A percentile compares a stretch with the other conserved stretches of the same genome.
phyloP scores from a whole-genome alignment of 2,797 vertebrate genomes.

The Dendrocincla tyrannina region DNA sequence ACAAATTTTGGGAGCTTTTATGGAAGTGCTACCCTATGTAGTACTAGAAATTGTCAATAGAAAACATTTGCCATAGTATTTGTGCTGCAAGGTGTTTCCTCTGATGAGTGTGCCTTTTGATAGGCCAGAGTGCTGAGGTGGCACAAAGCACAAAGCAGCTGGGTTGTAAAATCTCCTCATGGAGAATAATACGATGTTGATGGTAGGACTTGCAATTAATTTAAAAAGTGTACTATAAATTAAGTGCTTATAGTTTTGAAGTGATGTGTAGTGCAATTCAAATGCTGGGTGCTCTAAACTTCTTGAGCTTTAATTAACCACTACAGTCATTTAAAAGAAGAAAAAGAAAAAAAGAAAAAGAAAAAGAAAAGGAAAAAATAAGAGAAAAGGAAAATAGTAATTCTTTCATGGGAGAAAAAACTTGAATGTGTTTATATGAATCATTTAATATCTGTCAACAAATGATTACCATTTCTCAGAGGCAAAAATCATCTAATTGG shows the following conservation, averaged over 20 bases:
- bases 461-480: conserved; percentile 24
- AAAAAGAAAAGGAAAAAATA: background rate
- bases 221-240: background rate
- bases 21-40: background rate
- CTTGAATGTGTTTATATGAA: background rate
- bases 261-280: conserved; percentile 4
- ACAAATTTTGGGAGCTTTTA: background rate
- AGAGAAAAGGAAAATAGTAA: background rate
- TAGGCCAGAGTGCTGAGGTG: background rate
- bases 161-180: background rate
- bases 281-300: background rate
- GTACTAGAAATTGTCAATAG: background rate
- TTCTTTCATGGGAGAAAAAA: background rate
- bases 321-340: background rate
- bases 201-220: background rate
- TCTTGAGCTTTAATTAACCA: conserved; percentile 34
- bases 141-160: background rate
- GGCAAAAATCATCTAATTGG: conserved; percentile 34
- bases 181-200: accelerated
- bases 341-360: no score
- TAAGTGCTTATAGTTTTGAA: conserved; percentile 18
- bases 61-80: background rate
- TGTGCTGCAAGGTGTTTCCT: background rate
- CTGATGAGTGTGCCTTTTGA: background rate
- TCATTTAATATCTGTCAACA: conserved; percentile 41